These are phyloP conservation scores for Picathartes gymnocephalus DNA, from an alignment of 2,113 vertebrate genomes.

Conservation along the genomic window DNA sequence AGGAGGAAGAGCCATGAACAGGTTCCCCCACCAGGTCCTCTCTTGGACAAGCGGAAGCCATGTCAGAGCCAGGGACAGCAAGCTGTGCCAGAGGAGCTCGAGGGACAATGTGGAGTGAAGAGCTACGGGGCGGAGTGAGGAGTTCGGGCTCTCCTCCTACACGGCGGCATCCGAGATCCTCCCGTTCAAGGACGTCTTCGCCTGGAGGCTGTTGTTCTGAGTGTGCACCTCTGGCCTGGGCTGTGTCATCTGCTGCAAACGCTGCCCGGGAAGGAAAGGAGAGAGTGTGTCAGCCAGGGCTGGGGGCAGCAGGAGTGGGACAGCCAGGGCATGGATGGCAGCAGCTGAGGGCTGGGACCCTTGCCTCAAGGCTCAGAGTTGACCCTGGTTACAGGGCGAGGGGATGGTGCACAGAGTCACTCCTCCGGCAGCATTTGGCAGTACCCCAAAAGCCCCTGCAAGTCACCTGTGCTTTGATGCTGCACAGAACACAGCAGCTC, in stretches of 20 bases:
- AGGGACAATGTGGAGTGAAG: neutral
- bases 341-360: neutral
- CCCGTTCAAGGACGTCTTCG: constrained; percentile 49
- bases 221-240: constrained; percentile 58
- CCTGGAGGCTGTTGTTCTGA: constrained; percentile 68
- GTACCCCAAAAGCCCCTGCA: neutral
- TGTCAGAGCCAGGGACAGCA: neutral
- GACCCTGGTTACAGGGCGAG: neutral
- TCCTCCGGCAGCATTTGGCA: neutral
- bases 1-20: neutral
- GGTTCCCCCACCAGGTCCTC: neutral
- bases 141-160: neutral
- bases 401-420: neutral
- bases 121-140: neutral
- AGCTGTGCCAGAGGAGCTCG: neutral
- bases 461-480: neutral
- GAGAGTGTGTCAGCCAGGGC: neutral
- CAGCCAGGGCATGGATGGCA: neutral
- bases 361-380: neutral
- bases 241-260: constrained; percentile 81
- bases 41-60: neutral
- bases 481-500: neutral
- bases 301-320: neutral
- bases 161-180: neutral
- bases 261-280: constrained; percentile 63